phyloP scores from a whole-genome alignment of 2,888 invertebrate species.

The Trachelus tabidus region DNA sequence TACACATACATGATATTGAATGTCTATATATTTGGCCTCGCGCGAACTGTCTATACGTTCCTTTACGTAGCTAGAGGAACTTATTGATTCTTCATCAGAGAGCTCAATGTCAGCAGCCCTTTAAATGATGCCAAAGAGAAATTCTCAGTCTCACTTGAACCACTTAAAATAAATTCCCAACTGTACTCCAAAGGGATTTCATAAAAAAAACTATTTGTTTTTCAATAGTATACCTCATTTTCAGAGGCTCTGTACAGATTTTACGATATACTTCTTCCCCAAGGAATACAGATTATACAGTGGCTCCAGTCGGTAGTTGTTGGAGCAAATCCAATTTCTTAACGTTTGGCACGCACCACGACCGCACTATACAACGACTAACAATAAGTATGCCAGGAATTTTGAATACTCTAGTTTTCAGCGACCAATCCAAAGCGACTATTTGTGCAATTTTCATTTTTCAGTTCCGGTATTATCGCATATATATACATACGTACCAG shows the following conservation, averaged over 20 bases:
- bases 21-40: not conserved
- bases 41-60: not conserved
- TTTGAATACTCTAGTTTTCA: not conserved
- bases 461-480: not conserved
- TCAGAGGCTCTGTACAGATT: not conserved
- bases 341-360: not conserved
- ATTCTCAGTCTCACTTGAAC: not conserved
- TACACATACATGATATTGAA: not conserved
- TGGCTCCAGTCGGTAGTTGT: not conserved
- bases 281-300: not conserved
- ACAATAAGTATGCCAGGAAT: not conserved
- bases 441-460: not conserved
- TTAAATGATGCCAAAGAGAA: not conserved
- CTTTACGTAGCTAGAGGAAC: not conserved
- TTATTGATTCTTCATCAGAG: constrained; percentile 7
- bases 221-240: not conserved
- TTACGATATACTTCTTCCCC: not conserved
- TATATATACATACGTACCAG: not conserved
- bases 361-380: not conserved
- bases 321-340: constrained; percentile 11
- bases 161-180: not conserved
- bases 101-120: not conserved
- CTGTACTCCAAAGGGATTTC: not conserved
- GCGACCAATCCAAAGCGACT: not conserved
- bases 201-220: not conserved